Evolutionary conservation across 2,888 invertebrate genomes (phyloP), one percentile per base, ranked within the genome.

Genomic region (Hoplodrina blanda): DNA sequence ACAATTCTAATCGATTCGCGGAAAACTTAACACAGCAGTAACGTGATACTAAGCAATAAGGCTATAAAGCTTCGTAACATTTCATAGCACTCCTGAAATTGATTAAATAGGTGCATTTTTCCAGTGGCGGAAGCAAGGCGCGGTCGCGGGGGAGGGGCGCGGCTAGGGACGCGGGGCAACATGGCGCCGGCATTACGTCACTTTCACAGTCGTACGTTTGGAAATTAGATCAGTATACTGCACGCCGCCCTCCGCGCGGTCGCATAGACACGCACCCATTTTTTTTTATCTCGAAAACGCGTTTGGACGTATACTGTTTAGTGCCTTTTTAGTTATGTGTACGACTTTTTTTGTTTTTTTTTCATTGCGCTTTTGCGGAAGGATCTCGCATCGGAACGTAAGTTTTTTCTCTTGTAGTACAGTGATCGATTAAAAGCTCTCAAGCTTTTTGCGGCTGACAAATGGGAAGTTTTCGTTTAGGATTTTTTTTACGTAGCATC

Each of bases 121-220:
- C 89, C 88, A 90, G 87, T 85, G 80, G 82, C 87, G 89, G 90
- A 90, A 89, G 91, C 89, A 88, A 92, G 93, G 91, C 88, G 91
- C 89, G 91, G 91, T 84, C 84, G 85, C 71, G 76, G 76, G 87
- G 82, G 81, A 72, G 83, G 83, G 86, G 85, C 66, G 91, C 88
- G 90, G 90, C 83, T 77, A 76, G 80, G 85, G 86, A 82, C 87
- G 86, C 85, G 88, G 83, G 82, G 91, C 93, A 95, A 92, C 70
- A 95, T 95, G 95, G 95, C 95, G 90, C 85, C 91, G 89, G 85
- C 84, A 88, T 95, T 95, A 95, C 95, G 95, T 95, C 95, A 95
- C 93, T 93, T 93, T 92, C 92, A 91, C 91, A 92, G 93, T 85
- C 92, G 93, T 92, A 91, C 93, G 91, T 91, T 89, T 92, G 89